Evolutionary conservation across 2,888 invertebrate species (phyloP).

Genomic region (Mesorhabditis belari): DNA sequence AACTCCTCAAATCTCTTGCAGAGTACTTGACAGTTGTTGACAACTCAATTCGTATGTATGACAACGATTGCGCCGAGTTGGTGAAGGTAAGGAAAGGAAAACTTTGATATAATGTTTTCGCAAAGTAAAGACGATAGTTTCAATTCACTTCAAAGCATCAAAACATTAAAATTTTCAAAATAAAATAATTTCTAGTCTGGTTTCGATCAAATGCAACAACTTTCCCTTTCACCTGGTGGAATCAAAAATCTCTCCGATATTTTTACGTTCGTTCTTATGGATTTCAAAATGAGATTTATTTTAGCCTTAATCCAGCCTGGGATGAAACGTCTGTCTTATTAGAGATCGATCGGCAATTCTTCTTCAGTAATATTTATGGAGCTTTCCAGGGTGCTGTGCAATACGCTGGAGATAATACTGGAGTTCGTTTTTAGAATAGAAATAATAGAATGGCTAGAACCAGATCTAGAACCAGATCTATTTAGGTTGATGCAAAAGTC

Average conservation of each 20-base stretch:
- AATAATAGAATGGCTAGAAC: not conserved
- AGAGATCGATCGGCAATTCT: constrained; percentile 64
- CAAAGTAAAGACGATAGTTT: too few relatives aligned
- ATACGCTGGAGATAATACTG: constrained; percentile 85
- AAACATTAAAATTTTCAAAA: too few relatives aligned
- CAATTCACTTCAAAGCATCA: too few relatives aligned
- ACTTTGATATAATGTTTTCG: too few relatives aligned
- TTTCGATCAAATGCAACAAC: constrained; percentile 13
- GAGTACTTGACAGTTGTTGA: constrained; percentile 28
- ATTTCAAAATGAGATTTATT: not conserved
- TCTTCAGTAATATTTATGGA: constrained; percentile 74
- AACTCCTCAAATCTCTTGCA: too few relatives aligned
- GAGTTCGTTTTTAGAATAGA: constrained; percentile 35
- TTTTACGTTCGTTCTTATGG: constrained; percentile 10
- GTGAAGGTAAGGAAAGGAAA: not conserved
- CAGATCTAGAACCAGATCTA: not conserved
- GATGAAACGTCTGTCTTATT: constrained; percentile 7
- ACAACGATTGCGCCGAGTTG: constrained; percentile 13
- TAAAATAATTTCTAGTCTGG: constrained; percentile 8
- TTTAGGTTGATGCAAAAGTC: too few relatives aligned
- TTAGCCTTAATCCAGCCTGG: constrained; percentile 15
- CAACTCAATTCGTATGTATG: constrained; percentile 15
- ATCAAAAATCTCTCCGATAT: constrained; percentile 9
- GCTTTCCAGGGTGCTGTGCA: constrained; percentile 83
- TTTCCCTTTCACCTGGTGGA: constrained; percentile 14